These are phyloP conservation scores for Amphiura filiformis DNA, from an alignment of 35 echinoderm and acorn worm genomes.

Conservation along the genomic window DNA sequence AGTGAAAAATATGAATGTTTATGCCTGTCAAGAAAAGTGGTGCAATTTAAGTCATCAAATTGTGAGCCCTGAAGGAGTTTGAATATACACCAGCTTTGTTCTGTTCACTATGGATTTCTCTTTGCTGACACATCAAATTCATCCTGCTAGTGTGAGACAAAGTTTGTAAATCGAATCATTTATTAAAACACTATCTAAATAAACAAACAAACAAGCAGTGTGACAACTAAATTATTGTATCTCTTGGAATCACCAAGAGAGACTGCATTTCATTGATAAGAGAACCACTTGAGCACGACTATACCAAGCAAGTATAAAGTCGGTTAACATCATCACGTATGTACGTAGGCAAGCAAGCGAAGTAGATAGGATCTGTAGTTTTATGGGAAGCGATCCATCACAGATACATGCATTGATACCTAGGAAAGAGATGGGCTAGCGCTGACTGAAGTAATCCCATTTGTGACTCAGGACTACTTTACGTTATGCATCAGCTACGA, in stretches of 20 bases:
- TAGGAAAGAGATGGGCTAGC: not conserved
- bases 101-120: too few relatives aligned
- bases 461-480: not conserved
- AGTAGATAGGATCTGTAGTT: not conserved
- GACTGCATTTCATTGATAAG: not conserved
- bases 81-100: too few relatives aligned
- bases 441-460: not conserved
- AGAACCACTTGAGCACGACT: not conserved
- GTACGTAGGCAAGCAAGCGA: not conserved
- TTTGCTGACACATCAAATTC: too few relatives aligned
- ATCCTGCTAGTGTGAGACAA: too few relatives aligned
- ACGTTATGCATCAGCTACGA: not conserved
- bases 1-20: too few relatives aligned
- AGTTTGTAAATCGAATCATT: too few relatives aligned
- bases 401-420: not conserved
- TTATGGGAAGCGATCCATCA: not conserved
- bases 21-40: too few relatives aligned
- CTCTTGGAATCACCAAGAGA: not conserved
- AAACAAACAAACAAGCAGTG: too few relatives aligned
- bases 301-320: too few relatives aligned
- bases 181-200: too few relatives aligned
- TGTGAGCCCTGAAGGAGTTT: too few relatives aligned
- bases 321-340: not conserved
- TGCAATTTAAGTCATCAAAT: too few relatives aligned
- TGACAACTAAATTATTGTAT: not conserved